Conservation (phyloP, 1,140 invertebrate species). For the Chymomyza costata region DNA sequence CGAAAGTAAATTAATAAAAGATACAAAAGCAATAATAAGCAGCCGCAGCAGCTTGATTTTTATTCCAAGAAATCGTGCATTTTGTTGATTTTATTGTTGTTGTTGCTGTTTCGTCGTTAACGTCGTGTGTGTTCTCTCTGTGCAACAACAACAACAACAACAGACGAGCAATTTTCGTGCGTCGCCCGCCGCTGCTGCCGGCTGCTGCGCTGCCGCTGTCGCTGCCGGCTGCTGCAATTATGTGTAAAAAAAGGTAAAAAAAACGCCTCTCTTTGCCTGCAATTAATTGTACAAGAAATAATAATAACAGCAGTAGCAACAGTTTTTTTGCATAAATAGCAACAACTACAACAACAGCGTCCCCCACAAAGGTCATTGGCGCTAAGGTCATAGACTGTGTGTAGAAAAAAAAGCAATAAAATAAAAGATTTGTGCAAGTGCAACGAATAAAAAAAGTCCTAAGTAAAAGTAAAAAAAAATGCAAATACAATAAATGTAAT, state of each 20-base stretch:
- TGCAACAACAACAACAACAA: constrained; percentile 25
- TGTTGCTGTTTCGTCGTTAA: constrained; percentile 22
- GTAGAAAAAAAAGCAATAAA: background rate
- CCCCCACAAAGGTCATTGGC: constrained; percentile 38
- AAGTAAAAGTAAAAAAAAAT: background rate
- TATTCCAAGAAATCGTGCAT: too few relatives aligned
- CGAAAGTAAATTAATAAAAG: background rate
- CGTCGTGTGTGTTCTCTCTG: constrained; percentile 50
- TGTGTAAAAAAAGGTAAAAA: constrained; percentile 29
- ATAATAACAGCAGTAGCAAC: constrained; percentile 11
- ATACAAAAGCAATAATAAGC: constrained; percentile 10
- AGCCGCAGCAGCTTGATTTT: constrained; percentile 18
- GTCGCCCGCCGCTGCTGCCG: constrained; percentile 34
- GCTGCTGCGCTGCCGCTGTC: constrained; percentile 37
- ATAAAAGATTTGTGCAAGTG: constrained; percentile 13
- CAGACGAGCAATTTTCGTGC: constrained; percentile 38
- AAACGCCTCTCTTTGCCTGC: constrained; percentile 24
- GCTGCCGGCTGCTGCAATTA: constrained; percentile 48
- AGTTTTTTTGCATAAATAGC: constrained; percentile 31
- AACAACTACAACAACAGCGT: constrained; percentile 5
- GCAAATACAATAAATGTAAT: constrained; percentile 18
- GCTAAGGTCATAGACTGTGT: constrained; percentile 28
- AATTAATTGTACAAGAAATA: constrained; percentile 44
- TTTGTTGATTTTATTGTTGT: constrained; percentile 25
- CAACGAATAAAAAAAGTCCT: constrained; percentile 7